Base-by-base conservation (phyloP, 2,797 vertebrate genomes). In the Eremophila alpestris region DNA sequence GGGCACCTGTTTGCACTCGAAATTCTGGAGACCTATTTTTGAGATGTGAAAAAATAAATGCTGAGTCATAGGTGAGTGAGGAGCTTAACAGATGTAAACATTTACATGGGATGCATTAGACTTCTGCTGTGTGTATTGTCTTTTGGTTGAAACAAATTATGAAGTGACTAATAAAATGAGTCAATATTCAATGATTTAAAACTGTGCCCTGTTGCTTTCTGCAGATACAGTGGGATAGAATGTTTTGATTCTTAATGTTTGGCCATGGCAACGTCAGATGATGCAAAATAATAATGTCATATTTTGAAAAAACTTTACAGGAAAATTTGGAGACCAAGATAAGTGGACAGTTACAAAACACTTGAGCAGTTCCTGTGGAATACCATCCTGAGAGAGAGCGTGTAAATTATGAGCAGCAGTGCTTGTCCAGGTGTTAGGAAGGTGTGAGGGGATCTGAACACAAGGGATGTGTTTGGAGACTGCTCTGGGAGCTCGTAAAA, bases 61-160 rank as follows among this genome's bases (percentile, higher is more conserved):
- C 97, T 96, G 95, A 98, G 98, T 98, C 98, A 97, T 98, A 97
- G 97, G 97, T 49, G 95, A 97, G 94, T 97, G 98, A 98, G 98
- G 98, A 98, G 98, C 98, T 98, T 98, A 98, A 97, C 95, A 97
- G 98, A 98, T 99, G 98, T 99, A 98, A 98, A 99, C 98, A 98
- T 98, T 98, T 98, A 99, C 98, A 99, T 98, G 98, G 98, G 98
- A 98, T 99, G 99, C 99, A 99, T 99, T 99, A 98, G 98, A 99
- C 98, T 98, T 98, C 98, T 98, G 97, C 98, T 99, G 98, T 99
- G 98, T 99, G 98, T 99, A 98, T 98, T 99, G 99, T 99, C 98
- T 99, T 99, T 99, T 98, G 98, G 99, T 99, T 99, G 98, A 99
- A 99, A 99, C 97, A 99, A 98, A 99, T 98, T 98, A 98, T 97